Evolutionary conservation across 2,113 vertebrate genomes (phyloP), one percentile per base, ranked within the genome.

Genomic region (Alethe castanea): DNA sequence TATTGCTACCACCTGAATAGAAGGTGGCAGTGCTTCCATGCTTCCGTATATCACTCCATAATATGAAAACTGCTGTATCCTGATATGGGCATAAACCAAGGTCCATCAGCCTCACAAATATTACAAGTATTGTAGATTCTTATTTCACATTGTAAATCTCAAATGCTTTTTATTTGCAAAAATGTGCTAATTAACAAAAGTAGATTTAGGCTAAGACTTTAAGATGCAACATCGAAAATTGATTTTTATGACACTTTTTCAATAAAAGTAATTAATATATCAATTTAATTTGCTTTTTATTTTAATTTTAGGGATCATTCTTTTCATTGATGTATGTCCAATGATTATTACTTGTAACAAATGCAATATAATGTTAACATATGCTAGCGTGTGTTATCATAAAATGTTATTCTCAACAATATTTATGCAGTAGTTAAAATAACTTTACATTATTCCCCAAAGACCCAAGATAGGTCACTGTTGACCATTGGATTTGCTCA

Each of bases 21-120:
- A 67, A 82, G 29, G 35, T 82, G 33, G 14, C 28, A 59, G 28
- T 61, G 38, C 40, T 90, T 60, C 33, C 14, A 7, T 18, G 5
- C 17, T 60, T 60, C 47, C 1, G 0, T 47, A 4, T 64, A 14
- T 79, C 22, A n/a, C 26, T 35, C 65, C 3, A 1, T 14, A n/a
- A 24, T 69, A 29, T 52, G 31, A 74, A 44, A 62, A 79, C 24
- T 66, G 26, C 31, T 44, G 8, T 66, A 29, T 76, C 64, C 45
- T 81, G 15, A 19, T 38, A 45, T 8, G 11, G 15, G 8, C 13
- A 28, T 77, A 50, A 62, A 8, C 8, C 19, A 29, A 56, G 48
- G 9, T 54, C 19, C 38, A 5, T 40, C 38, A 77, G 19, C 16
- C 19, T 81, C 36, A 42, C 31, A 89, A 57, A 28, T 24, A 44